A percentile compares a stretch with the other conserved stretches of the same genome.
phyloP scores from a whole-genome alignment of 2,797 vertebrate genomes.

The Iguana delicatissima region DNA sequence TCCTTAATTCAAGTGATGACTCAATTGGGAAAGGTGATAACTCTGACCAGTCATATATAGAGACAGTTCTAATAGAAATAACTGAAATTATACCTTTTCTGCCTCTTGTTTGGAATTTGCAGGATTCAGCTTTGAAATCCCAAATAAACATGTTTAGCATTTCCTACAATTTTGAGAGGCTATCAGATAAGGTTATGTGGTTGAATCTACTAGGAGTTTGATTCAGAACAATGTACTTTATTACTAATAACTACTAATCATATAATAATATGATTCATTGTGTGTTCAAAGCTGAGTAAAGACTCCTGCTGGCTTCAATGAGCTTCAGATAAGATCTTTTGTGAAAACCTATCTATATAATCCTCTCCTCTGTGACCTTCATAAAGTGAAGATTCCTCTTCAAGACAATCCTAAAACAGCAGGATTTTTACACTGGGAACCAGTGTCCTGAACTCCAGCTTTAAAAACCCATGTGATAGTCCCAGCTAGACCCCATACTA shows the following conservation, averaged over 20 bases:
- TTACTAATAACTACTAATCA: neutral
- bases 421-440: constrained; percentile 28
- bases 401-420: constrained; percentile 35
- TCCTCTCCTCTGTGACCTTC: neutral
- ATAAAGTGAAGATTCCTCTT: constrained; percentile 23
- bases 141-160: neutral
- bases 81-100: neutral
- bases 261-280: constrained; percentile 11
- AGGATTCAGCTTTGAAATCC: neutral
- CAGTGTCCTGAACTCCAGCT: neutral
- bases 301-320: neutral
- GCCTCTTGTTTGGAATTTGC: neutral
- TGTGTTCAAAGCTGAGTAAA: rapidly evolving
- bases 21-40: no score
- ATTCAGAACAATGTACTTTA: constrained; percentile 8
- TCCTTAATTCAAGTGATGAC: neutral
- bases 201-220: neutral
- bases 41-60: neutral
- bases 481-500: neutral
- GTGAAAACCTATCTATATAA: neutral
- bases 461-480: constrained; percentile 34
- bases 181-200: neutral
- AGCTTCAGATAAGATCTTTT: constrained; percentile 29
- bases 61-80: no score
- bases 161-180: neutral